Evolutionary conservation across 2,888 invertebrate genomes (phyloP).

Genomic region (Euplexia lucipara): DNA sequence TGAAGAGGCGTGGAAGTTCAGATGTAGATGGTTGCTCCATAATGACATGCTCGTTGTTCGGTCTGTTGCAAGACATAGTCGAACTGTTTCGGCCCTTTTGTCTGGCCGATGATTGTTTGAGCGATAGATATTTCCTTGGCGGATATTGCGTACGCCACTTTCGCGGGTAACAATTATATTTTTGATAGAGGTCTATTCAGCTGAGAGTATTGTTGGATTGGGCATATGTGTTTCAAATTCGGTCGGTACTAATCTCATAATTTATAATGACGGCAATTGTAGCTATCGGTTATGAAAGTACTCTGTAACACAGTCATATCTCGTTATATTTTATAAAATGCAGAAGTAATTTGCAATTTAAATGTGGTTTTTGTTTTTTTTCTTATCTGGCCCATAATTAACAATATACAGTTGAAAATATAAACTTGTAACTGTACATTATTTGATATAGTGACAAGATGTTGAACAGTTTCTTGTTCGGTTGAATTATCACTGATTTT

Average conservation of each 20-base stretch:
- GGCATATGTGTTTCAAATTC: constrained; percentile 57
- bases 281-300: constrained; percentile 46
- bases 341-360: constrained; percentile 23
- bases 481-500: constrained; percentile 50
- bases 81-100: constrained; percentile 88
- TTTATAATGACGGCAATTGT: constrained; percentile 61
- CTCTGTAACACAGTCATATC: constrained; percentile 41
- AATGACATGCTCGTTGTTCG: constrained; percentile 82
- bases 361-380: neutral
- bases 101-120: constrained; percentile 81
- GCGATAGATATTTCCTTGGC: constrained; percentile 78
- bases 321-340: constrained; percentile 35
- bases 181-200: constrained; percentile 62
- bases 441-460: constrained; percentile 19
- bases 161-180: constrained; percentile 76
- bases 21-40: constrained; percentile 74
- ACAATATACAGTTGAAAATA: neutral
- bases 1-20: constrained; percentile 73
- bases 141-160: constrained; percentile 74
- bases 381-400: neutral
- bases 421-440: constrained; percentile 16
- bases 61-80: constrained; percentile 78
- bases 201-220: constrained; percentile 54
- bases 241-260: constrained; percentile 57
- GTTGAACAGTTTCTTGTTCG: constrained; percentile 33